Conservation (phyloP, 2,888 invertebrate species). For the Latheticus oryzae region DNA sequence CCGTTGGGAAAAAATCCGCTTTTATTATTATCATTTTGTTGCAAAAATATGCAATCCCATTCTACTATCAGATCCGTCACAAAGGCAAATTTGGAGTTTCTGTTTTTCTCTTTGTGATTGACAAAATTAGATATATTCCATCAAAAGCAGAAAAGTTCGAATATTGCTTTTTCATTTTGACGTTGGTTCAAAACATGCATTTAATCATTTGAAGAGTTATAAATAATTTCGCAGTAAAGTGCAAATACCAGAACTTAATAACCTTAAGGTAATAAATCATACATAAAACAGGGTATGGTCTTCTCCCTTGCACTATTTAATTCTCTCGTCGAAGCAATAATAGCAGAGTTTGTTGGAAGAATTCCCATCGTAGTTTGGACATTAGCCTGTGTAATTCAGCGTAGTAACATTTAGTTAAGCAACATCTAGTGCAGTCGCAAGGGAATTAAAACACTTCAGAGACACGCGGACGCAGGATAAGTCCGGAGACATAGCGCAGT, state of each 20-base stretch:
- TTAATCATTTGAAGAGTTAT: conserved; percentile 10
- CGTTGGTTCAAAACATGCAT: conserved; percentile 15
- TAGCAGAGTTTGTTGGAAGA: conserved; percentile 28
- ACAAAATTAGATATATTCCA: conserved; percentile 25
- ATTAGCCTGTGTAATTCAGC: conserved; percentile 41
- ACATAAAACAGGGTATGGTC: conserved; percentile 25
- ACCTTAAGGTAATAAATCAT: conserved; percentile 38
- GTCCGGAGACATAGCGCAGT: conserved; percentile 51
- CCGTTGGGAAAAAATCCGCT: too few species aligned
- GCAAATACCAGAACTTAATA: conserved; percentile 31
- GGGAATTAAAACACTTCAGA: conserved; percentile 55
- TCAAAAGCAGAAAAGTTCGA: conserved; percentile 14
- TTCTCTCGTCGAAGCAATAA: conserved; percentile 32
- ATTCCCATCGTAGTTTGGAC: conserved; percentile 31
- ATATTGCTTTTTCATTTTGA: conserved; percentile 25
- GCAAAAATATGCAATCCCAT: too few species aligned
- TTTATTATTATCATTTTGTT: too few species aligned
- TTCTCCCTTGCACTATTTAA: conserved; percentile 21
- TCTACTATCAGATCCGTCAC: conserved; percentile 10
- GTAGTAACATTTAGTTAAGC: conserved; percentile 47
- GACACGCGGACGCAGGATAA: conserved; percentile 50
- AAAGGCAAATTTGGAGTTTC: conserved; percentile 14
- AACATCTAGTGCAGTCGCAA: conserved; percentile 46
- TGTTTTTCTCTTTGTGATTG: conserved; percentile 29
- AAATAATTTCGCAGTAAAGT: conserved; percentile 25